Conservation (phyloP, 2,797 vertebrate species). For the Amazona finschi region DNA sequence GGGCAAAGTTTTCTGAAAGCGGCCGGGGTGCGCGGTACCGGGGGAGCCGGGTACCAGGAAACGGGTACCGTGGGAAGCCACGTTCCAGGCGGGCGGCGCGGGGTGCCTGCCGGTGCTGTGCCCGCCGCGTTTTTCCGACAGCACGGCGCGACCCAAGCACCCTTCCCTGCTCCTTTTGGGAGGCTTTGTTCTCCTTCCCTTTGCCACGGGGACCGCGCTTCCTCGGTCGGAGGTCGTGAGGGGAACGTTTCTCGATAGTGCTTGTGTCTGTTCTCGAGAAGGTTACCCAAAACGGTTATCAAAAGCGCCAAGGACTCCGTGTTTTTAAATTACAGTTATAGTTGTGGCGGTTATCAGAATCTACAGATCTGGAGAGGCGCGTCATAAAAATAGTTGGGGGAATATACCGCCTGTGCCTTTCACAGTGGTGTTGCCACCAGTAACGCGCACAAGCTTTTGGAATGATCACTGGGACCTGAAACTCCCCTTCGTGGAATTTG, state of each 20-base stretch:
- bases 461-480: background rate
- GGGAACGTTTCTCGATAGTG: background rate
- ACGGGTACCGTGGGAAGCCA: background rate
- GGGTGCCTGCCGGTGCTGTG: background rate
- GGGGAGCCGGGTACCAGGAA: background rate
- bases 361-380: background rate
- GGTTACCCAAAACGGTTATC: background rate
- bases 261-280: background rate
- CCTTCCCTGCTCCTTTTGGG: background rate
- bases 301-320: background rate
- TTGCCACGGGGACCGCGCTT: background rate
- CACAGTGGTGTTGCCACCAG: rapidly evolving
- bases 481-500: slow-evolving; percentile 4
- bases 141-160: background rate
- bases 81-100: background rate
- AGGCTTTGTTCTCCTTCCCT: slow-evolving; percentile 49
- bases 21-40: background rate
- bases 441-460: background rate
- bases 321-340: background rate
- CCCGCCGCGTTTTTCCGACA: background rate
- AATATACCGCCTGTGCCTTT: rapidly evolving
- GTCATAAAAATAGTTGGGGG: background rate
- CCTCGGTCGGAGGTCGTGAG: background rate
- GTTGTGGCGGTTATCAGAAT: background rate
- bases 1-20: background rate